These are phyloP conservation scores for Lordiphosa andalusiaca DNA, from an alignment of 2,888 invertebrate genomes.

Conservation along the genomic window DNA sequence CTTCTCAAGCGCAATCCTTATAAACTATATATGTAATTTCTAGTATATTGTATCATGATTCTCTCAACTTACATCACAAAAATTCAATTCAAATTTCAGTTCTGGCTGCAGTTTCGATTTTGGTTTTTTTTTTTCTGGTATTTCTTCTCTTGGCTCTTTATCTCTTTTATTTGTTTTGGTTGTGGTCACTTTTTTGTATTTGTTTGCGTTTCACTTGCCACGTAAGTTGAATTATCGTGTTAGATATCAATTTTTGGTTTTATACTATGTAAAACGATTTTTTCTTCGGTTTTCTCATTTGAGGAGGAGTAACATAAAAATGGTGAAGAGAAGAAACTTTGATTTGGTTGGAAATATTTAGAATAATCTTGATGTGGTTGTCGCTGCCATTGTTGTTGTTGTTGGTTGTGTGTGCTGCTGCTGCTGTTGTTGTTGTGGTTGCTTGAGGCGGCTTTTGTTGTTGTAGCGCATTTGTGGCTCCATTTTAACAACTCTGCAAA, in stretches of 20 bases:
- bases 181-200: conserved; percentile 23
- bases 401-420: conserved; percentile 19
- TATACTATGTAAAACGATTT: conserved; percentile 53
- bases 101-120: conserved; percentile 61
- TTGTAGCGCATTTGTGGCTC: conserved; percentile 41
- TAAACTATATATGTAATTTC: background rate
- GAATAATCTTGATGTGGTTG: conserved; percentile 20
- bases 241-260: conserved; percentile 9
- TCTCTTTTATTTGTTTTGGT: conserved; percentile 22
- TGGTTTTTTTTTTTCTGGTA: conserved; percentile 30
- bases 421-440: conserved; percentile 27
- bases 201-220: conserved; percentile 38
- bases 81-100: conserved; percentile 58
- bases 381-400: conserved; percentile 20
- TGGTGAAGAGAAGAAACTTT: background rate
- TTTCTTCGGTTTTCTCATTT: conserved; percentile 72
- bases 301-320: conserved; percentile 9
- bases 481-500: conserved; percentile 48
- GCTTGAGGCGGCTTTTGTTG: conserved; percentile 33
- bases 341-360: conserved; percentile 1
- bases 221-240: conserved; percentile 29
- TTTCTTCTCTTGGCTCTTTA: conserved; percentile 14
- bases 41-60: conserved; percentile 8
- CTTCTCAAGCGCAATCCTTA: background rate
- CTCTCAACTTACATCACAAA: conserved; percentile 69